Base-by-base conservation (phyloP, 2,113 vertebrate species). In the Muntiacus muntjak region DNA sequence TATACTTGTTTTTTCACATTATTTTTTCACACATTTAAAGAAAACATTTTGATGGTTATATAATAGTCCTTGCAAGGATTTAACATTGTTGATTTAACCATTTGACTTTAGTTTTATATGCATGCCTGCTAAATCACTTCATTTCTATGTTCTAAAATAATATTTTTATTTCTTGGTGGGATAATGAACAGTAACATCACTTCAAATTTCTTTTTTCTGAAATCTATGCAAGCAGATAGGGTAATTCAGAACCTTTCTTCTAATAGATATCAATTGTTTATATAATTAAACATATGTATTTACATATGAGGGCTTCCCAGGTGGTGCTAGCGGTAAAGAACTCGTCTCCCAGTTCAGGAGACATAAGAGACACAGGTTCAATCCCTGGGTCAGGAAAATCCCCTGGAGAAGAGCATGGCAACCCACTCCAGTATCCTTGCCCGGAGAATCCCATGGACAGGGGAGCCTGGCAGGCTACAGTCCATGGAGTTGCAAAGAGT, bases 1-100 rank as follows among this genome's bases (percentile, higher is more conserved):
- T 74, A 64, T 58, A 50, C 13, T 62, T 95, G 13, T 93, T 78
- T 36, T 89, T 91, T 81, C 62, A 91, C 79, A 3, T 54, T 92
- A 84, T 43, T 74, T 50, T 50, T 50, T 50, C 47, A 30, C 10
- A 60, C 7, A 88, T 92, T 58, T 50, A 55, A 40, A 36, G 60
- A 83, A 55, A 2, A 83, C 1, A 47, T 67, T 89, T 85, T 47
- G 64, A 54, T 89, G 55, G 30, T 87, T 94, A 25, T 82, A 36
- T 76, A 87, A n/a, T 87, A 89, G 85, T 58, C 23, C 17, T 54
- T 55, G 3, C 3, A 82, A 33, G 19, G 30, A 55, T 83, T 40
- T 88, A 92, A 36, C 40, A 50, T 92, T 95, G 52, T n/a, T 91
- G 52, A 50, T 84, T 91, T 93, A 81, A 91, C 23, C 52, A 96